Evolutionary conservation across 2,888 invertebrate species (phyloP).

Genomic region (Oxyteleia sp.): DNA sequence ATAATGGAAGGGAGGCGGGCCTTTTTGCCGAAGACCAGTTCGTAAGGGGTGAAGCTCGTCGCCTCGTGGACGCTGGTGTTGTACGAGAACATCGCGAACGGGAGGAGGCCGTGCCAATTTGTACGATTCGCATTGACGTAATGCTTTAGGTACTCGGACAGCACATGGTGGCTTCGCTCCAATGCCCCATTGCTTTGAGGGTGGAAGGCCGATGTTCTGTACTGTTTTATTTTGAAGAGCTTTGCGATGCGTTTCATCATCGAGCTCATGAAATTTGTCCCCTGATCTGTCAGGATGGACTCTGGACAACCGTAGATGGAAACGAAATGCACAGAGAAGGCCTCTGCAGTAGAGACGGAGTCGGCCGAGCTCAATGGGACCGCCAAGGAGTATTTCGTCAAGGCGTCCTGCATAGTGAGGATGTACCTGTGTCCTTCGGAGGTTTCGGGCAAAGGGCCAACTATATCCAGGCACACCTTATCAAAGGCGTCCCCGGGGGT

Average conservation of each 20-base stretch:
- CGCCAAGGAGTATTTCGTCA: neutral
- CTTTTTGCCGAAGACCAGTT: constrained; percentile 26
- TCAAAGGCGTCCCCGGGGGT: neutral
- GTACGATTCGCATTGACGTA: constrained; percentile 6
- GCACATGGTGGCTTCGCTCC: constrained; percentile 40
- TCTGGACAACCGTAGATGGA: constrained; percentile 66
- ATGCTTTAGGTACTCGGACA: constrained; percentile 28
- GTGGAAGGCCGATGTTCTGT: neutral
- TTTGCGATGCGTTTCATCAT: neutral
- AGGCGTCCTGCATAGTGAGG: neutral
- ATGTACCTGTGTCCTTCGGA: neutral
- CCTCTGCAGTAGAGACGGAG: constrained; percentile 43
- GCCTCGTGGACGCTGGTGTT: constrained; percentile 21
- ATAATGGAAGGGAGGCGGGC: neutral
- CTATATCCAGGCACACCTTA: constrained; percentile 15
- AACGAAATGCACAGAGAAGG: constrained; percentile 68
- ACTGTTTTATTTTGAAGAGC: constrained; percentile 14
- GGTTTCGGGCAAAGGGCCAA: neutral
- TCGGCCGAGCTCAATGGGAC: neutral
- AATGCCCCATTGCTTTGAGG: constrained; percentile 24
- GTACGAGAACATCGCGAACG: constrained; percentile 18
- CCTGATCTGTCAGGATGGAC: constrained; percentile 74
- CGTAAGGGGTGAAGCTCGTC: constrained; percentile 43
- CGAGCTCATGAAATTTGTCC: constrained; percentile 66
- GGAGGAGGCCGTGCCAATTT: constrained; percentile 3